phyloP scores from a whole-genome alignment of 2,888 invertebrate species.

The Ariolimax columbianus region DNA sequence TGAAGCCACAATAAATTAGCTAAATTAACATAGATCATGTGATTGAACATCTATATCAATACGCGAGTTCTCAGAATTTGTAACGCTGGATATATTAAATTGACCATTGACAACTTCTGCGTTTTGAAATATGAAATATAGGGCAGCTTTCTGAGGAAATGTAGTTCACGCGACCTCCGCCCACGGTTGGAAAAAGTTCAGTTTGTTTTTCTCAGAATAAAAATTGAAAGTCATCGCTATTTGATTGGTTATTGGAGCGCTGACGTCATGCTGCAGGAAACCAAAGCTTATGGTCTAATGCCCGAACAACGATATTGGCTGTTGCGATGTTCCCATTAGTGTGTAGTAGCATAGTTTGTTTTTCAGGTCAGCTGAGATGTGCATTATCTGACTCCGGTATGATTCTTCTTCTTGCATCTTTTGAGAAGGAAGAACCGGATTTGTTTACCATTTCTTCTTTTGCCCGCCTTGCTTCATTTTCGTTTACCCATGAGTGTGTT shows the following conservation, averaged over 20 bases:
- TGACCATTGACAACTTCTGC: not conserved
- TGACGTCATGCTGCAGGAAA: constrained; percentile 12
- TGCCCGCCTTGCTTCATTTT: too few relatives aligned
- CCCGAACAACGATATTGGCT: not conserved
- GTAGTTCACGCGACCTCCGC: not conserved
- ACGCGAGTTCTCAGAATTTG: not conserved
- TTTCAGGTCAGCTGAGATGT: not conserved
- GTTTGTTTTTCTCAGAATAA: not conserved
- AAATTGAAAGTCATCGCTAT: not conserved
- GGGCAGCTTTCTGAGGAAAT: not conserved
- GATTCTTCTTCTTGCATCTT: too few relatives aligned
- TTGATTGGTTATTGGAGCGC: not conserved
- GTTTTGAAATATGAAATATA: not conserved
- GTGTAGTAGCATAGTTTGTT: not conserved
- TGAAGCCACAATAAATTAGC: too few relatives aligned
- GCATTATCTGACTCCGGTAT: not conserved
- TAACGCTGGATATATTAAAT: too few relatives aligned
- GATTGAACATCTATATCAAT: not conserved
- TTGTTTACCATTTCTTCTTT: too few relatives aligned
- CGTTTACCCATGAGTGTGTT: too few relatives aligned
- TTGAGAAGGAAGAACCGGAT: too few relatives aligned
- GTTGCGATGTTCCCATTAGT: not conserved
- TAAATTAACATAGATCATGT: too few relatives aligned
- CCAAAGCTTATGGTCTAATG: not conserved
- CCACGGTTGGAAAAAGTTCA: not conserved